Evolutionary conservation across 2,888 invertebrate genomes (phyloP), one percentile per base, ranked within the genome.

Genomic region (Eilema caniola): DNA sequence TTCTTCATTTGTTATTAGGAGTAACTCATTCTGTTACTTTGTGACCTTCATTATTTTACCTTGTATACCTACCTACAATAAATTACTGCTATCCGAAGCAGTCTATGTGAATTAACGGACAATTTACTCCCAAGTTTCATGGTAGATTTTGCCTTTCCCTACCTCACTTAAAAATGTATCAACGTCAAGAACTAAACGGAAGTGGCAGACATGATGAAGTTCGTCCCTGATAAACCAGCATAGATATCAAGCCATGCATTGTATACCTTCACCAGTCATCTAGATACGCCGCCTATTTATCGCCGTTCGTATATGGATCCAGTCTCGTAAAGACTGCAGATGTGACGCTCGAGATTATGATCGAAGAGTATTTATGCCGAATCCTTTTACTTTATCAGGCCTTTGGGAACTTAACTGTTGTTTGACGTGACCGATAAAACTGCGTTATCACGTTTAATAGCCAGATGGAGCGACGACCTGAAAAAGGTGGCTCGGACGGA

Each of bases 241-340:
- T n/a, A 53, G n/a, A 53, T n/a, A 53, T n/a, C 25, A 59, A 59
- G 16, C 25, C 25, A 16, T 16, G 59, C 16, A 80, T 82, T 69
- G 80, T 66, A 75, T 72, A 75, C 77, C 77, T 78, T 79, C 66
- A 67, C 80, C 74, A 71, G 73, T 76, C 75, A 85, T 85, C 83
- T 84, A 76, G 73, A 72, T 80, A 75, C 81, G 72, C 77, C 31
- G 70, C 28, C 68, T 79, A 83, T 85, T 84, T 81, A 85, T 78
- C 70, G 68, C 70, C 71, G 72, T 80, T 81, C 72, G 73, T 72
- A 61, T 64, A 60, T 64, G 66, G 59, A 24, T 53, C 69, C 71
- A 72, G 69, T 73, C 74, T 71, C 53, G 64, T 71, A 76, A 79
- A 81, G 79, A 69, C 66, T 66, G 69, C 7, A 57, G 57, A 53